Percentiles rank a stretch among this genome's conserved stretches.
Conservation (phyloP, 30 jellyfish, hydroid and myxozoan genomes). For the Aurelia aurita region DNA sequence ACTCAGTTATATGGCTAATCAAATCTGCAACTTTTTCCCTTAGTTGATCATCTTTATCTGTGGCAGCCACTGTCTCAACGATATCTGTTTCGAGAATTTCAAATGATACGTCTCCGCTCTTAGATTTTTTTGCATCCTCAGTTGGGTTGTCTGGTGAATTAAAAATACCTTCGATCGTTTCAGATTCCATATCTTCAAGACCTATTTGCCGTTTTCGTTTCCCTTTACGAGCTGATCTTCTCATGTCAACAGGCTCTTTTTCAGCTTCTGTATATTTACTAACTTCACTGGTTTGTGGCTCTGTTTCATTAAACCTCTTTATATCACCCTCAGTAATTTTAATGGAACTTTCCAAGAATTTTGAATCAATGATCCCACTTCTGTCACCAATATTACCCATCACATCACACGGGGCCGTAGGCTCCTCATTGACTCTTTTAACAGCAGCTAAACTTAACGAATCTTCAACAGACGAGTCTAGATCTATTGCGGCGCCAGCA, state of each 20-base stretch:
- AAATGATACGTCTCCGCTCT: neutral
- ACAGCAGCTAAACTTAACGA: slow-evolving; percentile 21
- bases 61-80: neutral
- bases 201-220: slow-evolving; percentile 2
- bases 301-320: no score
- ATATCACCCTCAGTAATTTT: no score
- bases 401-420: no score
- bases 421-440: neutral
- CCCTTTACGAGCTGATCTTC: neutral
- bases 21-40: no score
- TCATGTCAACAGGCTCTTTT: no score
- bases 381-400: no score
- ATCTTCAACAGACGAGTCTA: slow-evolving; percentile 32
- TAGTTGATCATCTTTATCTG: no score
- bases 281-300: no score
- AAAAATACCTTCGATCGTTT: slow-evolving; percentile 34
- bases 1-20: no score
- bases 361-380: no score
- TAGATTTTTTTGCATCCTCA: neutral
- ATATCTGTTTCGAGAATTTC: slow-evolving; percentile 3
- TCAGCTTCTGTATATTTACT: no score
- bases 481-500: neutral
- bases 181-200: neutral
- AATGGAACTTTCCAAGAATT: no score
- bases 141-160: slow-evolving; percentile 23